Evolutionary conservation across 2,888 invertebrate genomes (phyloP), one percentile per base, ranked within the genome.

Genomic region (Caenorhabditis sp.): DNA sequence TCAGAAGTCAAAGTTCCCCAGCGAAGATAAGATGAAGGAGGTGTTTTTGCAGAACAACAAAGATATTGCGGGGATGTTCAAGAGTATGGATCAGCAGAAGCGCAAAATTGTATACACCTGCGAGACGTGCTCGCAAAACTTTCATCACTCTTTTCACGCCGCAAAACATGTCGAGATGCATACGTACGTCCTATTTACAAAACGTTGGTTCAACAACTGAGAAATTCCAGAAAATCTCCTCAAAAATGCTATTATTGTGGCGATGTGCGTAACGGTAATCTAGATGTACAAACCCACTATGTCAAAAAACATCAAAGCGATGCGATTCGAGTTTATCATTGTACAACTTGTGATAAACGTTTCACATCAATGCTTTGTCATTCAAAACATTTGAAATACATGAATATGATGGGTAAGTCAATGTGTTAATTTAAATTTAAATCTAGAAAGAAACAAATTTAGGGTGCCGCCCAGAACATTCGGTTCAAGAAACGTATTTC

Each of bases 231-330:
- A 2, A 14, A 37, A 23, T 14, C 10, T 23, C 72, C 54, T 43
- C 57, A 67, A 37, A 6, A 31, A 27, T 72, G 72, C 50, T 72
- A 61, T 31, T 72, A 72, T 37, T 72, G 72, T 58, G 72, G 72
- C 19, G 64, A 64, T 21, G 58, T 62, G 14, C 61, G 65, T 24
- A 37, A 31, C n/a, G 72, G 72, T 10, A 37, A 50, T 0, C 36
- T 72, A 43, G 67, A 72, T 55, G 49, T 72, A 8, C 67, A 54
- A 19, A 53, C 64, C 8, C 72, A 72, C 54, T 65, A 65, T 31
- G 31, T 72, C 36, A 24, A 67, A 43, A 53, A 27, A n/a, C 72
- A 72, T 36, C 60, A 64, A 31, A 49, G 65, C 14, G 67, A 72
- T 19, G 67, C 67, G 5, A 23, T 72, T 14, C 64, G 50, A 0